phyloP scores from a whole-genome alignment of 2,797 vertebrate genomes.

The Borostomias antarcticus region DNA sequence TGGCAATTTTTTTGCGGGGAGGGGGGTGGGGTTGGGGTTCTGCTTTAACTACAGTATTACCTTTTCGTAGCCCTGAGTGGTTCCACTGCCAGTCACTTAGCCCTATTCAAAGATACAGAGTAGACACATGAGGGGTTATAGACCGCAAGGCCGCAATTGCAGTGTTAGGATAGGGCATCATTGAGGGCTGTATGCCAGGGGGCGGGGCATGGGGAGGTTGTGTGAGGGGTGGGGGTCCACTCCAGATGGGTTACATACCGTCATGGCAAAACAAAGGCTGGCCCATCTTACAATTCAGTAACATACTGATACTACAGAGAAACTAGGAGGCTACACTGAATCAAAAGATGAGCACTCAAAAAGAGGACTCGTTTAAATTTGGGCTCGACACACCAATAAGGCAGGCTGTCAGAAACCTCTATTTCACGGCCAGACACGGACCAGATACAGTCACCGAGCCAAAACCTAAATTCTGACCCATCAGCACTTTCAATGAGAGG shows the following conservation, averaged over 20 bases:
- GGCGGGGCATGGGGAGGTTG: neutral
- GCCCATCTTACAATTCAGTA: neutral
- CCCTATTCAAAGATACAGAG: constrained; percentile 78
- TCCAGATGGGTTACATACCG: neutral
- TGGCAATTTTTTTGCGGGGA: constrained; percentile 29
- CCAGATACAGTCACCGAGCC: neutral
- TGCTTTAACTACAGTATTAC: constrained; percentile 69
- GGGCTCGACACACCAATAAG: neutral
- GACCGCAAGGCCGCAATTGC: constrained; percentile 36
- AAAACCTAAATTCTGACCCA: neutral
- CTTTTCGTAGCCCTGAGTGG: constrained; percentile 76
- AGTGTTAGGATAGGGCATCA: constrained; percentile 40
- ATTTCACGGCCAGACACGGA: neutral
- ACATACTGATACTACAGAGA: neutral
- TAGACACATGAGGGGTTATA: constrained; percentile 71
- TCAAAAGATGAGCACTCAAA: neutral
- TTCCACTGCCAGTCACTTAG: constrained; percentile 79
- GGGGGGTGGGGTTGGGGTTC: constrained; percentile 34
- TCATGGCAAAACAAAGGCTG: neutral
- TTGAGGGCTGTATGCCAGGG: constrained; percentile 20
- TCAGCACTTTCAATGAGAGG: neutral
- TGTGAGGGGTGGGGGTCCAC: neutral
- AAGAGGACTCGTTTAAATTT: neutral
- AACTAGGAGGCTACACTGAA: neutral
- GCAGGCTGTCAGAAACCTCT: neutral